phyloP scores from a whole-genome alignment of 2,888 invertebrate genomes.

The Chrysolina americana region DNA sequence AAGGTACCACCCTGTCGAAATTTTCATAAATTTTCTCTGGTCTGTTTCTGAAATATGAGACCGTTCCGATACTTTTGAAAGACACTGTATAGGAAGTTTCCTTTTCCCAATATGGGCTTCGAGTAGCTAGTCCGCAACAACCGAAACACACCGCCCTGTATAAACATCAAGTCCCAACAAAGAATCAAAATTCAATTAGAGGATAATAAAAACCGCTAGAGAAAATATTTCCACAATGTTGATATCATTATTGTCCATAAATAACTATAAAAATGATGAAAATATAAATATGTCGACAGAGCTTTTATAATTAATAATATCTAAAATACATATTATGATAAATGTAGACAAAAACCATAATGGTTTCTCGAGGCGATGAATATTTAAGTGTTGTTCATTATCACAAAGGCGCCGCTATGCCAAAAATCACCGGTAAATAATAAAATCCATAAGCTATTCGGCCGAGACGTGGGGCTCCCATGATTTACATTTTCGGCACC shows the following conservation, averaged over 20 bases:
- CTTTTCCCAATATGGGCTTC: no score
- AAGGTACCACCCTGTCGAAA: no score
- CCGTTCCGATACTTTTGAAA: no score
- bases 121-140: no score
- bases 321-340: conserved; percentile 59
- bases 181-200: conserved; percentile 39
- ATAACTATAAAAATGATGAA: conserved; percentile 43
- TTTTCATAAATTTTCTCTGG: no score
- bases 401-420: conserved; percentile 59
- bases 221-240: conserved; percentile 36
- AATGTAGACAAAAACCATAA: conserved; percentile 58
- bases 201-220: conserved; percentile 34
- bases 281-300: conserved; percentile 55
- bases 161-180: conserved; percentile 21
- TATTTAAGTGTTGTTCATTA: conserved; percentile 61
- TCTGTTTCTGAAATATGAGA: no score
- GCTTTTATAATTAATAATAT: conserved; percentile 54
- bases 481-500: conserved; percentile 64
- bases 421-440: conserved; percentile 60
- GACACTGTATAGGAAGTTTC: no score
- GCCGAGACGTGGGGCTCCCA: conserved; percentile 58
- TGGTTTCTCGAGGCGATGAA: conserved; percentile 59
- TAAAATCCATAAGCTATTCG: conserved; percentile 57
- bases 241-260: conserved; percentile 47
- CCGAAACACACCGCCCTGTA: not conserved